Evolutionary conservation across 2,888 invertebrate genomes (phyloP), one percentile per base, ranked within the genome.

Genomic region (Lasioglossum malachurum): DNA sequence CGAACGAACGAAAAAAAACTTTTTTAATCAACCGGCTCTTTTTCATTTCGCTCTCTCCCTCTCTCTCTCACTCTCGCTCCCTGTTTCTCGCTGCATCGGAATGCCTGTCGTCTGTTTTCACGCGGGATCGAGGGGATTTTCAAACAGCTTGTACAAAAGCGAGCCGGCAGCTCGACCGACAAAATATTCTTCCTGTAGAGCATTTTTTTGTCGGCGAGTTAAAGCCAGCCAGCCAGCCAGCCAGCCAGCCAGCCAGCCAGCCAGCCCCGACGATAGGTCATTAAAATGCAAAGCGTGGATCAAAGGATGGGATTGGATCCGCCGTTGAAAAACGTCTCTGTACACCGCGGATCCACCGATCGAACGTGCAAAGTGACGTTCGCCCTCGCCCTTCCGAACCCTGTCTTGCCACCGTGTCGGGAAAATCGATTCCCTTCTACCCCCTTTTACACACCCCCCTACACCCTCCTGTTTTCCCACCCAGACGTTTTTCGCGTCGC

Each of bases 221-320:
- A 83, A 88, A 91, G 80, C 87, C 69, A 72, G 80, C 82, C 87
- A 72, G 80, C 81, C 87, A 31, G 27, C 64, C 64, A 64, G 78
- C 86, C 67, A 69, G 80, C 38, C 81, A 72, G 80, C 82, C 87
- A 72, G 80, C 81, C 87, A 31, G 27, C 64, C 64, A 64, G 78
- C 86, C 67, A 69, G 80, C 38, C 81, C 86, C 72, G 81, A 82
- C 84, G 88, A 92, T 88, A 75, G 82, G 89, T 93, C 92, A 92
- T 93, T 93, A 93, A 93, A 93, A 93, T 93, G 93, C 93, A 93
- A 93, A 93, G 90, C 89, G 88, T 86, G 91, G 92, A 92, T 93
- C 93, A 93, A 93, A 93, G 93, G 90, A 92, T 89, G 84, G 87
- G 87, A 89, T 90, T 92, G 91, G 91, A 92, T 93, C 89, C 87